Conservation (phyloP, 2,888 invertebrate genomes). For the Philereme vetulata region DNA sequence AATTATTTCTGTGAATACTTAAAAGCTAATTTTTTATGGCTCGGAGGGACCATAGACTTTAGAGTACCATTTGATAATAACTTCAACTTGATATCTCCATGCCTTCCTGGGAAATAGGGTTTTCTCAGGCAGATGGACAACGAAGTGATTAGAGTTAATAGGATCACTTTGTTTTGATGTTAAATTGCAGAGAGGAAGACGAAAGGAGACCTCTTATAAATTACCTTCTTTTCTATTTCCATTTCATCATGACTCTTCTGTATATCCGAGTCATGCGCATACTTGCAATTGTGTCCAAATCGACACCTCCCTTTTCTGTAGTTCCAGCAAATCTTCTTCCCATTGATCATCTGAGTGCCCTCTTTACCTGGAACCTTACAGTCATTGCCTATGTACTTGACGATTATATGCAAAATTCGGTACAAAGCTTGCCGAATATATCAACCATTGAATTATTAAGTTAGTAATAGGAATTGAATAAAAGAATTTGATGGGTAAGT, state of each 20-base stretch:
- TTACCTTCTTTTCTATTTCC: constrained; percentile 81
- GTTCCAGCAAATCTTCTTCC: constrained; percentile 96
- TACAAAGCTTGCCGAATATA: constrained; percentile 24
- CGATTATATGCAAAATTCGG: constrained; percentile 60
- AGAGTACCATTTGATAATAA: too few species aligned
- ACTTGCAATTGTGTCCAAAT: constrained; percentile 96
- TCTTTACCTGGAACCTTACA: constrained; percentile 86
- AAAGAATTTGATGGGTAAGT: too few species aligned
- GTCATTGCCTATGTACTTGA: constrained; percentile 83
- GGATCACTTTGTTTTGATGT: too few species aligned
- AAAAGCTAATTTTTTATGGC: too few species aligned
- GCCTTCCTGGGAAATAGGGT: too few species aligned
- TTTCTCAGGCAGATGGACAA: too few species aligned
- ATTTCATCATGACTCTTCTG: constrained; percentile 85
- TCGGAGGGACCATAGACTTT: too few species aligned
- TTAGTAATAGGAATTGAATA: constrained; percentile 33
- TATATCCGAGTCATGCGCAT: constrained; percentile 94
- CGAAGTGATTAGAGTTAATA: too few species aligned
- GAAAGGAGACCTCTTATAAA: not conserved
- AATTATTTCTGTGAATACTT: too few species aligned
- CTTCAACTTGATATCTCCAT: too few species aligned
- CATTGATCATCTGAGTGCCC: constrained; percentile 91
- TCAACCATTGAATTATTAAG: constrained; percentile 4
- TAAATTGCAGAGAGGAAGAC: too few species aligned
- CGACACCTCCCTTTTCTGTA: constrained; percentile 95